Evolutionary conservation across 2,113 vertebrate genomes (phyloP).

Genomic region (Stercorarius parasiticus): DNA sequence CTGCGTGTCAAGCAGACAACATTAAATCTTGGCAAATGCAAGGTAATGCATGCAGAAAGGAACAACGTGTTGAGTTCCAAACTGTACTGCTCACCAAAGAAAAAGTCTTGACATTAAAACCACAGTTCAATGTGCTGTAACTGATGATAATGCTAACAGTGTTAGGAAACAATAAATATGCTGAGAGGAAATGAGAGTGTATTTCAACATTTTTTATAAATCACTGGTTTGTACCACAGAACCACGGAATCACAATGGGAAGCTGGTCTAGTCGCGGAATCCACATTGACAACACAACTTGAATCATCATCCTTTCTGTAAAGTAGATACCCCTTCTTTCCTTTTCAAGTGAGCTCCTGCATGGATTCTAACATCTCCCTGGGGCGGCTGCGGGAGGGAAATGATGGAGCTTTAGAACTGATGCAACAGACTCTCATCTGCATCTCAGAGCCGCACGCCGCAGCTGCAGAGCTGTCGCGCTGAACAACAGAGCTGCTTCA

Average conservation of each 20-base stretch:
- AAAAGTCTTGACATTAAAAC: not conserved
- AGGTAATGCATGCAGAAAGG: not conserved
- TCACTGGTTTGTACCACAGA: not conserved
- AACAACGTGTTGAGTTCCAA: not conserved
- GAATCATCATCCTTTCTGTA: not conserved
- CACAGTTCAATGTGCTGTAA: not conserved
- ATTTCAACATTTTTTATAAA: not conserved
- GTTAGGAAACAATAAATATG: not conserved
- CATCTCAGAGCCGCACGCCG: not conserved
- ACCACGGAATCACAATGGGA: not conserved
- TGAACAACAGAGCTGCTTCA: not conserved
- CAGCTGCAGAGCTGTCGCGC: not conserved
- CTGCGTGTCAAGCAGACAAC: not conserved
- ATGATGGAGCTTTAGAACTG: not conserved
- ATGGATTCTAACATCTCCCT: not conserved
- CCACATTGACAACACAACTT: not conserved
- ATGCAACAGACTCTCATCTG: not conserved
- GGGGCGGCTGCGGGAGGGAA: not conserved
- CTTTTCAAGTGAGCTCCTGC: not conserved
- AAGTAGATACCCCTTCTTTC: not conserved
- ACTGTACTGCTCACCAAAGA: not conserved
- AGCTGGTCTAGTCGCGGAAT: not conserved
- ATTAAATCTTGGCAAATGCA: not conserved
- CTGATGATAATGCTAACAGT: not conserved
- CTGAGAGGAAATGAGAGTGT: not conserved